A percentile compares a stretch with the other conserved stretches of the same genome.
phyloP scores from a whole-genome alignment of 2,113 vertebrate species.

The Perca flavescens region DNA sequence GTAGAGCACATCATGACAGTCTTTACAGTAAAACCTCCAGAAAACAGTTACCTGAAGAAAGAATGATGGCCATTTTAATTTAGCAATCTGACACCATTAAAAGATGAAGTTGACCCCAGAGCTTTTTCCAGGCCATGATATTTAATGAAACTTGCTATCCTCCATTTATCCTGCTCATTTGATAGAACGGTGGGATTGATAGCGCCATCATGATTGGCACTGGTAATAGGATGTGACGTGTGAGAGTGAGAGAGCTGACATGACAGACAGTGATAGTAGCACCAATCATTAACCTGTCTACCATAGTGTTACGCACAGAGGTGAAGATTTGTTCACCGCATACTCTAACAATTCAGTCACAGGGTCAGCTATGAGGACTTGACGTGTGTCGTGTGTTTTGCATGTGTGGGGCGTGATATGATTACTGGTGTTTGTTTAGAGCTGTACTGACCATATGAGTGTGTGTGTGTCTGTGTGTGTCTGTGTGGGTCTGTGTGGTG shows the following conservation, averaged over 20 bases:
- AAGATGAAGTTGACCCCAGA: slow-evolving; percentile 27
- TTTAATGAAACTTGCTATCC: slow-evolving; percentile 15
- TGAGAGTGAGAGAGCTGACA: slow-evolving; percentile 31
- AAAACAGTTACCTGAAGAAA: slow-evolving; percentile 11
- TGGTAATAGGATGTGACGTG: slow-evolving; percentile 51
- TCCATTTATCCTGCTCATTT: slow-evolving; percentile 21
- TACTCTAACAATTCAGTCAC: slow-evolving; percentile 13
- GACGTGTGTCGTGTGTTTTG: neutral
- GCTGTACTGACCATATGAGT: neutral
- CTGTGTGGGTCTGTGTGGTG: no score
- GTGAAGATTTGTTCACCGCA: slow-evolving; percentile 39
- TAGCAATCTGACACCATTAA: slow-evolving; percentile 27
- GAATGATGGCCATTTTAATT: slow-evolving; percentile 26
- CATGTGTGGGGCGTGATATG: neutral
- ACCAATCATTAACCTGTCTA: slow-evolving; percentile 58
- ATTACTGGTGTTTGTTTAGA: slow-evolving; percentile 5
- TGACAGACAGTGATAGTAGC: slow-evolving; percentile 7
- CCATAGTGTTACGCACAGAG: neutral
- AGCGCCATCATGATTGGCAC: slow-evolving; percentile 16
- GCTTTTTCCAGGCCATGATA: slow-evolving; percentile 7
- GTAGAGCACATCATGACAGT: neutral
- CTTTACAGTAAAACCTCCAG: slow-evolving; percentile 6
- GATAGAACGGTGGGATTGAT: slow-evolving; percentile 24
- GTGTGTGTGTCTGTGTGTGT: neutral
- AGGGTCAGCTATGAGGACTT: slow-evolving; percentile 8